These are phyloP conservation scores for Octodonta nipae DNA, from an alignment of 2,888 invertebrate species.

Conservation along the genomic window DNA sequence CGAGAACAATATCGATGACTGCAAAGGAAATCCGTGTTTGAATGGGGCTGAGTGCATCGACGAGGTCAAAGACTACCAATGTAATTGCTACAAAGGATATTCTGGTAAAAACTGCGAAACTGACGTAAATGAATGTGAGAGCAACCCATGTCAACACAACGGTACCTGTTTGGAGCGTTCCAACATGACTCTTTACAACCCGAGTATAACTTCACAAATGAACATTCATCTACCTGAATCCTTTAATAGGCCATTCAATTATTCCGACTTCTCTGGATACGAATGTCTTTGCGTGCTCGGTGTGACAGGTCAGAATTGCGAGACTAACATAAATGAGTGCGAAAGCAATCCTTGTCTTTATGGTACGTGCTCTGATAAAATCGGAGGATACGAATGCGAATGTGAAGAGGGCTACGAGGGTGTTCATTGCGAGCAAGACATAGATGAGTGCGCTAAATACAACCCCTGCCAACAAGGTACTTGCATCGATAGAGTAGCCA, in stretches of 20 bases:
- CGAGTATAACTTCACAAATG: constrained; percentile 30
- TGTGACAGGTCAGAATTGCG: constrained; percentile 64
- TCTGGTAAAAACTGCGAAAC: constrained; percentile 56
- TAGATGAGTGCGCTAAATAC: constrained; percentile 62
- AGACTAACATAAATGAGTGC: constrained; percentile 75
- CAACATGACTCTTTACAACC: constrained; percentile 51
- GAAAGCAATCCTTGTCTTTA: constrained; percentile 60
- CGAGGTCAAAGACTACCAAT: constrained; percentile 65
- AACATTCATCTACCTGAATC: constrained; percentile 43
- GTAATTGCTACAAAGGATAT: constrained; percentile 60
- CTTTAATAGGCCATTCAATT: constrained; percentile 56
- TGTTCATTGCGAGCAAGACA: constrained; percentile 62
- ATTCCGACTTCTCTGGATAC: constrained; percentile 59
- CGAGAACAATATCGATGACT: constrained; percentile 73
- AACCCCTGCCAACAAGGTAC: constrained; percentile 59
- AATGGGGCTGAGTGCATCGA: constrained; percentile 72
- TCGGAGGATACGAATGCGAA: constrained; percentile 63
- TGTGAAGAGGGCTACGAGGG: constrained; percentile 79
- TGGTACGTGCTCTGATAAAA: constrained; percentile 61
- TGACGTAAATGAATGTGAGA: constrained; percentile 72
- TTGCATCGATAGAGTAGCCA: constrained; percentile 62
- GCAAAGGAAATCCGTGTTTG: constrained; percentile 56
- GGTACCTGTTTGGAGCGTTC: constrained; percentile 71
- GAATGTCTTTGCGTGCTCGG: constrained; percentile 70
- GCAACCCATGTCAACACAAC: constrained; percentile 60